Base-by-base conservation (phyloP, 2,888 invertebrate genomes). In the Phasia obesa region DNA sequence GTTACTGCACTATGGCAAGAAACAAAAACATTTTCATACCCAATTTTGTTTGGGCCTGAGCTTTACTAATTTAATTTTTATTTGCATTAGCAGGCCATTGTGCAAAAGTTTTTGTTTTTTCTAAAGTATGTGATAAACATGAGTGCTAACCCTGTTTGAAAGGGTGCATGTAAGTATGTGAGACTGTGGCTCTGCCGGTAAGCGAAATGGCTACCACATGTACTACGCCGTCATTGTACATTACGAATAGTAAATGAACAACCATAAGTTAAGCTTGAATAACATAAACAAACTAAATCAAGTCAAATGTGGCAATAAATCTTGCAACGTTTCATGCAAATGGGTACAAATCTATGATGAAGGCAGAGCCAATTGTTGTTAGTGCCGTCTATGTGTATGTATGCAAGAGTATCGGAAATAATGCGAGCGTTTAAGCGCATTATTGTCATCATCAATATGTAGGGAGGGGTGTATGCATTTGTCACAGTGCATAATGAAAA, bases 221-320 rank as follows among this genome's bases (percentile, higher is more conserved):
- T 17, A 9, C 19, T 17, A 47, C 2, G 17, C 5, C 17, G 17
- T 21, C 23, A 19, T 42, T 19, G 69, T 57, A 5, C 17, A 17
- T n/a, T 5, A 38, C 13, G 38, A 69, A 21, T 60, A 25, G 55
- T 47, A 88, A 89, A 88, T 87, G 88, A 85, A 79, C 84, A 85
- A 86, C 87, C 87, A 88, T 88, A 88, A 87, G 87, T 88, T 88
- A 82, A 84, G 85, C 74, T 69, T 86, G 86, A 86, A 87, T 88
- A 88, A 89, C 89, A 89, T 89, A 89, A 89, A 89, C 89, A 89
- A 89, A 88, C 89, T 89, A 89, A 89, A 89, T 89, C 89, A 89
- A 89, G 89, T 89, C 88, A 89, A 89, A 89, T 88, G 89, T 87
- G 87, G 86, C 85, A 86, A 89, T 89, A 89, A 89, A 89, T 89